Evolutionary conservation across 2,888 invertebrate genomes (phyloP).

Genomic region (Digitonthophagus gazella): DNA sequence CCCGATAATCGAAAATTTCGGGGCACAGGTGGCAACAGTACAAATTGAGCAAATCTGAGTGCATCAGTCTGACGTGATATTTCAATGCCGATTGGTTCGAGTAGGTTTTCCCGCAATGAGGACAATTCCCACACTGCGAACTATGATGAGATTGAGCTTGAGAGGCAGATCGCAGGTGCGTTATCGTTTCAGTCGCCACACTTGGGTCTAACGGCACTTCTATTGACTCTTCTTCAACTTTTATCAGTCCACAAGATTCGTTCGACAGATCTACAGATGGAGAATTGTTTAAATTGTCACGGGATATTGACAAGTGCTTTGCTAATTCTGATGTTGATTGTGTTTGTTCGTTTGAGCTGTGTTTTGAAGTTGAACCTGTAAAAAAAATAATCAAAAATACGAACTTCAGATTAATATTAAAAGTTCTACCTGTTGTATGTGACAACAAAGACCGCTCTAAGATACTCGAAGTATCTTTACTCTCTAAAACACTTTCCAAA

Average conservation of each 20-base stretch:
- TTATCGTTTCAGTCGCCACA: conserved; percentile 15
- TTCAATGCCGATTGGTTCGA: conserved; percentile 69
- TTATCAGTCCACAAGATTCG: conserved; percentile 13
- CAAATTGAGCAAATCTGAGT: conserved; percentile 66
- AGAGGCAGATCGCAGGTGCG: conserved; percentile 12
- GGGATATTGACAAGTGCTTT: conserved; percentile 40
- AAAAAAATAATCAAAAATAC: no score
- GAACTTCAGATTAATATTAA: neutral
- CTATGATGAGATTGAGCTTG: conserved; percentile 45
- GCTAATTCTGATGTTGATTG: conserved; percentile 36
- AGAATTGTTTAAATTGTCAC: conserved; percentile 19
- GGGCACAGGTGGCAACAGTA: conserved; percentile 69
- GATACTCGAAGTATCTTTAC: conserved; percentile 45
- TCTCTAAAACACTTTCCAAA: conserved; percentile 47
- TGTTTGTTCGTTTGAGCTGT: conserved; percentile 21
- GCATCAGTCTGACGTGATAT: conserved; percentile 67
- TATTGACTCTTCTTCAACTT: conserved; percentile 24
- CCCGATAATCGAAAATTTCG: conserved; percentile 65
- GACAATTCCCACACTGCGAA: conserved; percentile 62
- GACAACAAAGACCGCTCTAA: conserved; percentile 47
- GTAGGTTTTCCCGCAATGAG: conserved; percentile 68
- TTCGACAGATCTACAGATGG: conserved; percentile 11
- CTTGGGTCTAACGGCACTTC: conserved; percentile 24
- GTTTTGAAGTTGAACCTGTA: conserved; percentile 2
- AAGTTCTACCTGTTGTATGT: conserved; percentile 33